phyloP scores from a whole-genome alignment of 1,140 invertebrate species.

The Cephus cinctus region DNA sequence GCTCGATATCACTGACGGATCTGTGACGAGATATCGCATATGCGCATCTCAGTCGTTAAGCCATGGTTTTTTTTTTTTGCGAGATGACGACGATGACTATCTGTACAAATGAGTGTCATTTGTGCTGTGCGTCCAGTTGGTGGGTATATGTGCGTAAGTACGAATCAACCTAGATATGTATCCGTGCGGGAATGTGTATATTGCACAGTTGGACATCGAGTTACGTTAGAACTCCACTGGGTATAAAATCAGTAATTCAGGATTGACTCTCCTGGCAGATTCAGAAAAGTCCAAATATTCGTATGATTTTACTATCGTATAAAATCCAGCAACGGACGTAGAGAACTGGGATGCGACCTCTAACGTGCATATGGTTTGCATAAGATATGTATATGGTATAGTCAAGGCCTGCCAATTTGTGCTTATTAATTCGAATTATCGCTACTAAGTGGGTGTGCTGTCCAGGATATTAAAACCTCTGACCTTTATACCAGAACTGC shows the following conservation, averaged over 20 bases:
- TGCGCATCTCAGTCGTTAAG: conserved; percentile 50
- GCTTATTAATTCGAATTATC: conserved; percentile 56
- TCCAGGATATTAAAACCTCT: conserved; percentile 56
- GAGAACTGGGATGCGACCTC: too few species aligned
- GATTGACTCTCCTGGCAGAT: too few species aligned
- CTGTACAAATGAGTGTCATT: conserved; percentile 48
- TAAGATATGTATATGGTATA: not conserved
- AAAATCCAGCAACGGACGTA: too few species aligned
- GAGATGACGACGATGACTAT: conserved; percentile 42
- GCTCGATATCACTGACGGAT: conserved; percentile 47
- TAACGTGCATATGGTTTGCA: not conserved
- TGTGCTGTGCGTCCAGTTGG: conserved; percentile 23
- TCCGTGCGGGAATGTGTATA: too few species aligned
- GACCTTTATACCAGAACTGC: conserved; percentile 45
- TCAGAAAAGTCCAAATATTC: too few species aligned
- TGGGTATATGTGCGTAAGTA: too few species aligned
- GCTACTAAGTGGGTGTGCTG: conserved; percentile 43
- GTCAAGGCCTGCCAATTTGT: conserved; percentile 43
- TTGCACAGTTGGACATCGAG: too few species aligned
- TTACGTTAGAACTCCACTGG: too few species aligned
- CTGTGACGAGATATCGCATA: conserved; percentile 48
- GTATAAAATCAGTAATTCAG: too few species aligned
- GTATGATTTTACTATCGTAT: too few species aligned
- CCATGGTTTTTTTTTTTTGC: conserved; percentile 29
- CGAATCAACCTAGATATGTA: too few species aligned